Evolutionary conservation across 2,888 invertebrate genomes (phyloP), one percentile per base, ranked within the genome.

Genomic region (Tridacna gigas): DNA sequence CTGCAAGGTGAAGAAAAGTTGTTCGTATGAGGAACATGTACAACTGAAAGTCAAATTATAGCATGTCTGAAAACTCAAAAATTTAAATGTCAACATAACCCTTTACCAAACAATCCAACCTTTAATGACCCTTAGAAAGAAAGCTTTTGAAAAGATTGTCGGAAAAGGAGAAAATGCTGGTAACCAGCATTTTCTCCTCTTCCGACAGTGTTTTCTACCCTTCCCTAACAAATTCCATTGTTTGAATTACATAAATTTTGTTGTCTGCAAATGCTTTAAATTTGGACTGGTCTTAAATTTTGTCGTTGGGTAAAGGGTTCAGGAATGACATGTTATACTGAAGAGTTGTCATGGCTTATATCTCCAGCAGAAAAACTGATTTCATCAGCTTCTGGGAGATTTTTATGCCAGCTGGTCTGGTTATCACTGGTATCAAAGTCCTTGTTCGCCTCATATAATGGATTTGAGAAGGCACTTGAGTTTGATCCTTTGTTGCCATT

Each of bases 401-500:
- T 73, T 13, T 37, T 45, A n/a, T 61, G 74, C n/a, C 47, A 61
- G 4, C 80, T 78, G 56, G 82, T 84, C 25, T 77, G 80, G 22
- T 74, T 75, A 15, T 74, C 82, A 26, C 74, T 73, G 15, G 51
- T 56, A 13, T 83, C 84, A 13, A 77, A 56, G 28, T 80, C 82
- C 63, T 76, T 79, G 67, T 47, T 78, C 0, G 82, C 83, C 15
- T 88, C 89, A 88, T 92, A 92, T 20, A 92, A 74, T n/a, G 92
- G 91, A 84, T 92, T 92, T 47, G 89, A 83, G 79, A 92, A 92
- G n/a, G 92, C 90, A 60, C 86, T 85, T 15, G 86, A 67, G 45
- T 87, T 77, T 15, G 79, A 51, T 25, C 74, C 86, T 51, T 69
- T 79, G 18, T 81, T 82, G 45, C 69, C 83, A 22, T 84, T 84